phyloP scores from a whole-genome alignment of 2,888 invertebrate genomes.

The Agrotis exclamationis region DNA sequence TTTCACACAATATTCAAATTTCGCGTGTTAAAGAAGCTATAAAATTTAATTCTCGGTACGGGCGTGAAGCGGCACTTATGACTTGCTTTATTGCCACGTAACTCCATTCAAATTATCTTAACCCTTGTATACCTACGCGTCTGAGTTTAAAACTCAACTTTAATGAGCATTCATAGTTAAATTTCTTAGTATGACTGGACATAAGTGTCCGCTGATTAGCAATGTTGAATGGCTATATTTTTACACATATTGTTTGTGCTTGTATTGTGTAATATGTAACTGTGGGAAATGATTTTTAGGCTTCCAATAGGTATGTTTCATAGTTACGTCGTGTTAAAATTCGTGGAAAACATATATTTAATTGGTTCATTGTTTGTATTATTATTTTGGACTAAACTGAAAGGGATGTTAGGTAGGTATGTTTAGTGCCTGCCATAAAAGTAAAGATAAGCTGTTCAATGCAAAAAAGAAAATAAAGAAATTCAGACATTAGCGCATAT shows the following conservation, averaged over 20 bases:
- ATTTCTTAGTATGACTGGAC: conserved; percentile 67
- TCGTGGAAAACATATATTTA: conserved; percentile 7
- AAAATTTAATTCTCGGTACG: conserved; percentile 77
- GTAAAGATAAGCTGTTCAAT: neutral
- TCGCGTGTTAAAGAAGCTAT: conserved; percentile 80
- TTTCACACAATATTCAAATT: conserved; percentile 79
- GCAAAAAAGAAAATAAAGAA: neutral
- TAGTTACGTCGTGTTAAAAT: conserved; percentile 11
- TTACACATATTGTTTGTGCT: conserved; percentile 47
- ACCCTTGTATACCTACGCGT: conserved; percentile 59
- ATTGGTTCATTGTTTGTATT: neutral
- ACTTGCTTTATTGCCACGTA: conserved; percentile 67
- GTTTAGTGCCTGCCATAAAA: conserved; percentile 25
- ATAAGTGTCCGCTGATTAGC: conserved; percentile 67
- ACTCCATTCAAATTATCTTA: conserved; percentile 74
- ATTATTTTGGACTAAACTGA: neutral
- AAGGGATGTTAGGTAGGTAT: conserved; percentile 6
- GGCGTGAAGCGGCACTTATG: conserved; percentile 78
- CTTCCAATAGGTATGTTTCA: conserved; percentile 16
- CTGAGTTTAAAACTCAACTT: conserved; percentile 62
- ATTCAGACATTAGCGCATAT: neutral
- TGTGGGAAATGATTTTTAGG: conserved; percentile 36
- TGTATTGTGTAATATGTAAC: conserved; percentile 45
- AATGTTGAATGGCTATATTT: conserved; percentile 61
- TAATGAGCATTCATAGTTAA: conserved; percentile 72